These are phyloP conservation scores for Oreochromis tanganicae DNA, from an alignment of 2,113 vertebrate genomes.

Conservation along the genomic window DNA sequence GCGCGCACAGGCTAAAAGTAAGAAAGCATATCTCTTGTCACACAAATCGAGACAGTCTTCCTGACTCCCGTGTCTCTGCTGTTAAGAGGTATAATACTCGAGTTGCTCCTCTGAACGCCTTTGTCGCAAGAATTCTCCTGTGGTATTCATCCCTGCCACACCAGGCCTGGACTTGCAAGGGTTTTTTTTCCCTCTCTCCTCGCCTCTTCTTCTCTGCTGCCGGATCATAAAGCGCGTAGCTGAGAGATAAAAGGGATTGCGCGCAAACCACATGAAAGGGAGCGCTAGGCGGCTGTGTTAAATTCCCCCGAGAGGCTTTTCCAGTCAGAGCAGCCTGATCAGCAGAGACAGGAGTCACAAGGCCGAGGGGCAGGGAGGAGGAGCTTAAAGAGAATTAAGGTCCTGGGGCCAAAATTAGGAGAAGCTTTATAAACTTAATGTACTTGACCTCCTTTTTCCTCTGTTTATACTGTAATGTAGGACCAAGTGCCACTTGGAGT, in stretches of 20 bases:
- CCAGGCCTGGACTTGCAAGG: conserved; percentile 67
- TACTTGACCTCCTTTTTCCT: conserved; percentile 18
- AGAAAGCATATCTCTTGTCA: neutral
- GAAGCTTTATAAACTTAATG: conserved; percentile 24
- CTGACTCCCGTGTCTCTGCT: conserved; percentile 13
- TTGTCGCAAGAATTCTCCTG: conserved; percentile 64
- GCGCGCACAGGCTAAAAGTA: neutral
- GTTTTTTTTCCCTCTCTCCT: neutral
- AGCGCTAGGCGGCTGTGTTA: conserved; percentile 57
- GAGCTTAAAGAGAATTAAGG: conserved; percentile 37
- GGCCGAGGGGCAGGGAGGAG: conserved; percentile 59
- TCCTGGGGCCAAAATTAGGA: conserved; percentile 33
- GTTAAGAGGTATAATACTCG: conserved; percentile 12
- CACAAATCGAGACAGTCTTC: neutral
- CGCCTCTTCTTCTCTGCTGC: conserved; percentile 40
- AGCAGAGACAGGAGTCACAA: conserved; percentile 55
- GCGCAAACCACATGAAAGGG: conserved; percentile 70
- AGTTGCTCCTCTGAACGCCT: conserved; percentile 33
- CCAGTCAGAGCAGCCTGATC: conserved; percentile 59
- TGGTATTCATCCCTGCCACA: conserved; percentile 53
- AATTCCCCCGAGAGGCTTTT: conserved; percentile 71
- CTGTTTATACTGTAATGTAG: neutral
- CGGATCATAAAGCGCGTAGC: conserved; percentile 58
- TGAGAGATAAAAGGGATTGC: conserved; percentile 71
- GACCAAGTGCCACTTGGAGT: neutral